Evolutionary conservation across 2,888 invertebrate genomes (phyloP).

Genomic region (Hypena proboscidalis): DNA sequence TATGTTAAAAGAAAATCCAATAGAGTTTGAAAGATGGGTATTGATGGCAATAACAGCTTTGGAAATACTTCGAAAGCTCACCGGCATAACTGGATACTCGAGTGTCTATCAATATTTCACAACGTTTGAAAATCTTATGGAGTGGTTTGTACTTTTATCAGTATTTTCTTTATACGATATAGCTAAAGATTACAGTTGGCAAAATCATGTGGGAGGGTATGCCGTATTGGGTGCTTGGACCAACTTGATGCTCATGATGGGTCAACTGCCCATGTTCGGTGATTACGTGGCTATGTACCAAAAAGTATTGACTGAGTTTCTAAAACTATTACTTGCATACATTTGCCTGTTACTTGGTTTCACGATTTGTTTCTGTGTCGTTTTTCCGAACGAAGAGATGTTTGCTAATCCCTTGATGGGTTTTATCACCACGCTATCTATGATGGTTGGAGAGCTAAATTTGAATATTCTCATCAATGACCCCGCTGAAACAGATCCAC

Average conservation of each 20-base stretch:
- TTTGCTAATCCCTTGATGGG: constrained; percentile 94
- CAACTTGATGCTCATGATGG: constrained; percentile 95
- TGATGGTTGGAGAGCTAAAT: constrained; percentile 95
- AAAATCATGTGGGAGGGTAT: constrained; percentile 94
- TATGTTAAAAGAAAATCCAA: constrained; percentile 90
- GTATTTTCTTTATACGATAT: constrained; percentile 93
- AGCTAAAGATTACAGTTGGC: constrained; percentile 92
- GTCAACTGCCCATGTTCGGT: constrained; percentile 94
- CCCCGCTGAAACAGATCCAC: constrained; percentile 88
- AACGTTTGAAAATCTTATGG: constrained; percentile 93
- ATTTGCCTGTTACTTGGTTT: constrained; percentile 93
- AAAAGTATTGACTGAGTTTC: constrained; percentile 93
- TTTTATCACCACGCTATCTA: constrained; percentile 92
- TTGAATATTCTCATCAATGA: constrained; percentile 90
- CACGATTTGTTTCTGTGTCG: constrained; percentile 94
- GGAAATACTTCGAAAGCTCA: constrained; percentile 91
- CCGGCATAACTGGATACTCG: constrained; percentile 92
- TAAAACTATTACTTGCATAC: constrained; percentile 92
- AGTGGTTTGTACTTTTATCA: constrained; percentile 94
- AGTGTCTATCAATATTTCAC: constrained; percentile 92
- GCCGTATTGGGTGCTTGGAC: constrained; percentile 95
- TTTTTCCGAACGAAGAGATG: constrained; percentile 92
- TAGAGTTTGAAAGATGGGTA: constrained; percentile 92
- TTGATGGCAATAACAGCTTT: constrained; percentile 90
- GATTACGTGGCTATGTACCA: constrained; percentile 97